Conservation (phyloP, 2,797 vertebrate genomes). For the Tapirus indicus region DNA sequence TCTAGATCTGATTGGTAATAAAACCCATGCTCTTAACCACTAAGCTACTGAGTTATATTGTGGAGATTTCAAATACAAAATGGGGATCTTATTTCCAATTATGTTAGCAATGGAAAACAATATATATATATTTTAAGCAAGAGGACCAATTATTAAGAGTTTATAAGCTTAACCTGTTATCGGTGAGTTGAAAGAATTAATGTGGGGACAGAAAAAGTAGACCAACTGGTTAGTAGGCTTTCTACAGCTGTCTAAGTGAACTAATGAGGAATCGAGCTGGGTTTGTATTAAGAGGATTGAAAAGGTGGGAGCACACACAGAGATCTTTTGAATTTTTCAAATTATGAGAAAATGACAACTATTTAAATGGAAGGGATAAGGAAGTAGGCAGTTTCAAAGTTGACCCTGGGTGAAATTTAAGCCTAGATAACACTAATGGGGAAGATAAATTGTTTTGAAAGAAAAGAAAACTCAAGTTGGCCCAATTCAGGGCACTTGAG, state of each 20-base stretch:
- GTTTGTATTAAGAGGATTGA: neutral
- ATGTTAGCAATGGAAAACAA: neutral
- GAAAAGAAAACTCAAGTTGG: neutral
- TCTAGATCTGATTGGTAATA: neutral
- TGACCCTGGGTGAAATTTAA: neutral
- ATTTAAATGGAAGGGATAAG: neutral
- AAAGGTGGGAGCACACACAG: neutral
- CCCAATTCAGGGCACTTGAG: neutral
- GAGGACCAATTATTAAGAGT: neutral
- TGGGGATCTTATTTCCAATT: neutral
- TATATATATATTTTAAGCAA: neutral
- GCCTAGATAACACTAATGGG: neutral
- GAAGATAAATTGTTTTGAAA: neutral
- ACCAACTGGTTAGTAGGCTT: neutral
- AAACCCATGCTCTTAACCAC: neutral
- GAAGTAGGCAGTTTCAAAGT: neutral
- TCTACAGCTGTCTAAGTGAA: neutral
- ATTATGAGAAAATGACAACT: neutral
- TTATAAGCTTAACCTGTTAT: neutral
- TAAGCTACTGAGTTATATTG: neutral
- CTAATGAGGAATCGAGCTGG: neutral
- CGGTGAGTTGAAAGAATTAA: constrained; percentile 15
- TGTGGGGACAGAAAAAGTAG: neutral
- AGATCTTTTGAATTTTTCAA: neutral
- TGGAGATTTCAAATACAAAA: neutral